Evolutionary conservation across 2,113 vertebrate genomes (phyloP), one percentile per base, ranked within the genome.

Genomic region (Mesitornis unicolor): DNA sequence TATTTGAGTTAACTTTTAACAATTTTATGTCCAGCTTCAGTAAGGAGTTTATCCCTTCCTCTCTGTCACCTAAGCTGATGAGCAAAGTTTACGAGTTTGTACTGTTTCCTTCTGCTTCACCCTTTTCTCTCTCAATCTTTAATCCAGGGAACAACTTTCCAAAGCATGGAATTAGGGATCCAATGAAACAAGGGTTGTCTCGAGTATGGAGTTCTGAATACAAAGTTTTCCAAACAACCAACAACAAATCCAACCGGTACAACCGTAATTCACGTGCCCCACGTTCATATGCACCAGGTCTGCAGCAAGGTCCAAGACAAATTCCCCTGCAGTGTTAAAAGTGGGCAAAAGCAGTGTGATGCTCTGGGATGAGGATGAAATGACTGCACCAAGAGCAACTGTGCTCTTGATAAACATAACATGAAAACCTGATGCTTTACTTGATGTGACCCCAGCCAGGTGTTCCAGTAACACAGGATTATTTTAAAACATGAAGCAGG

Each of bases 121-220:
- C 6, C 33, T 73, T 15, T 61, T 38, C 42, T 76, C 35, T 42
- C 26, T 16, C 24, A 4, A 4, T 11, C 31, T 87, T 68, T 35
- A 76, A 79, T 29, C 43, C 42, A 83, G 43, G 11, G 5, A 76
- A 12, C 6, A 65, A 8, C 45, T 38, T 70, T 8, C 54, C 9
- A 75, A 82, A 43, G 1, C 12, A 33, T 43, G n/a, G 36, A 47
- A 67, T 29, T 42, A 50, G 67, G 31, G 67, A 38, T 45, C 26
- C 45, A 42, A 10, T 3, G 36, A 50, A 69, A 67, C 3, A 16
- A 74, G 1, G 1, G 31, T 5, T 19, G 19, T 29, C 53, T 67
- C 0, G 0, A 68, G 60, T 7, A 42, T 0, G 2, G 42, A 60
- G 26, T 16, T 89, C 61, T 43, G 28, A 70, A 19, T 6, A 35